A percentile compares a stretch with the other conserved stretches of the same genome.
Conservation (phyloP, 2,888 invertebrate genomes). For the Hemithea aestivaria region DNA sequence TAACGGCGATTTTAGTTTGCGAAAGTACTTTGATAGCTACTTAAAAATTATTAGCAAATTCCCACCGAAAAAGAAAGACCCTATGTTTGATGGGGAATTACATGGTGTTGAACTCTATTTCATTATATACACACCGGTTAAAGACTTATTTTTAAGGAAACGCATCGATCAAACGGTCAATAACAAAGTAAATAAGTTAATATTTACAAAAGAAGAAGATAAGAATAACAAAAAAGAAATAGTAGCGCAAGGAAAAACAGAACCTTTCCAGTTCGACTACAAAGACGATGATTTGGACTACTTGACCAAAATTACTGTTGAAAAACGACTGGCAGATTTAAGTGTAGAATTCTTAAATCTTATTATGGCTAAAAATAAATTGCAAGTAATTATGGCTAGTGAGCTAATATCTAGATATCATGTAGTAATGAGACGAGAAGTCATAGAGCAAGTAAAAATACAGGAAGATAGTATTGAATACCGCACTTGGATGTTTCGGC, state of each 20-base stretch:
- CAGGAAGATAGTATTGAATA: constrained; percentile 8
- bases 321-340: constrained; percentile 30
- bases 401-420: constrained; percentile 38
- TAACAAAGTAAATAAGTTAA: constrained; percentile 28
- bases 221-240: constrained; percentile 31
- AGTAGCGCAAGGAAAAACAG: constrained; percentile 22
- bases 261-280: constrained; percentile 34
- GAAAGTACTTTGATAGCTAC: constrained; percentile 40
- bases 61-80: constrained; percentile 23
- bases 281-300: constrained; percentile 25
- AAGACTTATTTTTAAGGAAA: constrained; percentile 30
- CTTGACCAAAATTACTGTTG: constrained; percentile 31
- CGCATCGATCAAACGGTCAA: constrained; percentile 16
- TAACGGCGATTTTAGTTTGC: constrained; percentile 31
- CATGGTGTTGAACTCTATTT: constrained; percentile 32
- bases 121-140: constrained; percentile 39
- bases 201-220: constrained; percentile 28
- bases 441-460: constrained; percentile 23
- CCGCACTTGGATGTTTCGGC: constrained; percentile 29
- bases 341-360: constrained; percentile 31
- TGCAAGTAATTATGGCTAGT: constrained; percentile 32
- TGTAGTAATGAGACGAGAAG: constrained; percentile 33
- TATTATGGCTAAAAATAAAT: constrained; percentile 29
- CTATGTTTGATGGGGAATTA: constrained; percentile 35
- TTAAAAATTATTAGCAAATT: constrained; percentile 36